Conservation (phyloP, 2,113 vertebrate species). For the Dicentrarchus labrax region DNA sequence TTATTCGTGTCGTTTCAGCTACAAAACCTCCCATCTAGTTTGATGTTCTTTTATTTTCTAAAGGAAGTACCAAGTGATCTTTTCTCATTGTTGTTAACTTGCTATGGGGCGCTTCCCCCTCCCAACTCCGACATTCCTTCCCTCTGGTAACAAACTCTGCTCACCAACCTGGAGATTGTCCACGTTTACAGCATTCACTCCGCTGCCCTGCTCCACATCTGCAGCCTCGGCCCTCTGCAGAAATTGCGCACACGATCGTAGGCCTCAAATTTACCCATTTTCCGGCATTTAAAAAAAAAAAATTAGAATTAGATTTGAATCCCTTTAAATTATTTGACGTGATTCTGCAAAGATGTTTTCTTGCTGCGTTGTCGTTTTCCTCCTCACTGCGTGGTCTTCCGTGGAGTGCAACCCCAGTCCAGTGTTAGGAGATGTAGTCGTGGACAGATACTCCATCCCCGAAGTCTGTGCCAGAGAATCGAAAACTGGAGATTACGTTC, state of each 20-base stretch:
- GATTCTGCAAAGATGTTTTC: slow-evolving; percentile 64
- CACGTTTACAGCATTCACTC: slow-evolving; percentile 78
- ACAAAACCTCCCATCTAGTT: not conserved
- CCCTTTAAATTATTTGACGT: not conserved
- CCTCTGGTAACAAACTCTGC: slow-evolving; percentile 38
- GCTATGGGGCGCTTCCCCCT: not conserved
- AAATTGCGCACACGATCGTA: not conserved
- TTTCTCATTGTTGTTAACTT: not conserved
- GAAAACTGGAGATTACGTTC: slow-evolving; percentile 91
- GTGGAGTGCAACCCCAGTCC: slow-evolving; percentile 88
- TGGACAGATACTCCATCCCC: slow-evolving; percentile 91
- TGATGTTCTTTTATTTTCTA: slow-evolving; percentile 4
- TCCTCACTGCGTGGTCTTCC: slow-evolving; percentile 66
- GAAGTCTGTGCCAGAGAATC: slow-evolving; percentile 87
- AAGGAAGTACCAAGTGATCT: not conserved
- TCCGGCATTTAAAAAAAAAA: fast-evolving
- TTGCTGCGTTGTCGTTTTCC: slow-evolving; percentile 56
- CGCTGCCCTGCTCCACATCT: slow-evolving; percentile 49
- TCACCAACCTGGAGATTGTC: slow-evolving; percentile 70
- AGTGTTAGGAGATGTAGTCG: slow-evolving; percentile 90
- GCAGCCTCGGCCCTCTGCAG: slow-evolving; percentile 18
- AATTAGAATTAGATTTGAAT: no score
- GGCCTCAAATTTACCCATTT: not conserved
- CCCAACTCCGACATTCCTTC: slow-evolving; percentile 52
- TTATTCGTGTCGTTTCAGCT: not conserved